Percentiles rank a stretch among this genome's conserved stretches.
phyloP scores from a whole-genome alignment of 2,113 vertebrate species.

The Chloropsis hardwickii region DNA sequence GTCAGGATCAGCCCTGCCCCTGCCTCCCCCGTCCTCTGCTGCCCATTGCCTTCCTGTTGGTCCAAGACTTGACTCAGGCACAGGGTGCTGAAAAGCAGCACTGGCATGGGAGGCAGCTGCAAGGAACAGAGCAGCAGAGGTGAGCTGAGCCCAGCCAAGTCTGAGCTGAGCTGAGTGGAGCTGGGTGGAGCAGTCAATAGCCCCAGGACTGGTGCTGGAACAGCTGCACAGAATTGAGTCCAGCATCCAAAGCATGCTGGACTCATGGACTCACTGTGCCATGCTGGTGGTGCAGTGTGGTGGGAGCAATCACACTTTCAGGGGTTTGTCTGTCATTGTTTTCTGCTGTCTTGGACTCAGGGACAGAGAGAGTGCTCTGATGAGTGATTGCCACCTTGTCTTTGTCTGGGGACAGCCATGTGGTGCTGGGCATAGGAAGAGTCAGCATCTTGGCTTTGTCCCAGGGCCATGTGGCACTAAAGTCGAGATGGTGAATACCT shows the following conservation, averaged over 20 bases:
- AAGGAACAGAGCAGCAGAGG: rapidly evolving
- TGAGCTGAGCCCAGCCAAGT: neutral
- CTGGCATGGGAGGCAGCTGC: neutral
- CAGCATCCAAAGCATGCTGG: rapidly evolving
- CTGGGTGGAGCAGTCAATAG: neutral
- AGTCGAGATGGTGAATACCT: neutral
- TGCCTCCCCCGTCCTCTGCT: rapidly evolving
- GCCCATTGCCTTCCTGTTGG: rapidly evolving
- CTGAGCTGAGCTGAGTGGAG: neutral
- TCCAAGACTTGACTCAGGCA: neutral
- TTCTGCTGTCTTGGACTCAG: rapidly evolving
- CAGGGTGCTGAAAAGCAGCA: rapidly evolving
- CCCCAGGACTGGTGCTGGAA: rapidly evolving
- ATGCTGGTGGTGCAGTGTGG: rapidly evolving
- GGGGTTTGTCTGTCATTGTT: neutral
- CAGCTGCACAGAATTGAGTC: neutral
- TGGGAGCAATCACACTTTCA: neutral
- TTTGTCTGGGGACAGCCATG: neutral
- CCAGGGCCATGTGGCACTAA: neutral
- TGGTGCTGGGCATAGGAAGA: rapidly evolving
- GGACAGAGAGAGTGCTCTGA: neutral
- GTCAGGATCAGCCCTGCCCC: neutral
- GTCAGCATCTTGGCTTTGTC: neutral
- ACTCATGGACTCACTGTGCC: too few species aligned
- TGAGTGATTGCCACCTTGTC: neutral